Percentiles rank a stretch among this genome's conserved stretches.
phyloP scores from a whole-genome alignment of 2,888 invertebrate species.

The Drosophila percnosoma region DNA sequence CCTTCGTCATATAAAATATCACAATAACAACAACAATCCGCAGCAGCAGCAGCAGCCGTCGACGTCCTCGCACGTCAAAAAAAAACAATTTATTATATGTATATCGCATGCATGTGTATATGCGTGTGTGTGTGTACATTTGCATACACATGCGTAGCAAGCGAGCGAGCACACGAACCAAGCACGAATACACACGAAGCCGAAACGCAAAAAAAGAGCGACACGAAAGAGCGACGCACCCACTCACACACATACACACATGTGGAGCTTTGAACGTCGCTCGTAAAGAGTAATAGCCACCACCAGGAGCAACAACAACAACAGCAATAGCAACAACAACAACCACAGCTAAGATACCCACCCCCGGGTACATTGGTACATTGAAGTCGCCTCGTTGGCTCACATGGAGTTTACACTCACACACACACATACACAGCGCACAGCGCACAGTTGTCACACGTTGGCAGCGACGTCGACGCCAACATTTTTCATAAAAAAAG shows the following conservation, averaged over 20 bases:
- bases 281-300: conserved; percentile 78
- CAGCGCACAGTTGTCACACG: conserved; percentile 72
- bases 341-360: conserved; percentile 42
- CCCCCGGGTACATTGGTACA: conserved; percentile 33
- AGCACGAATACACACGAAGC: conserved; percentile 28
- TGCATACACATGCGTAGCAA: conserved; percentile 78
- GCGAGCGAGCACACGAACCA: conserved; percentile 50
- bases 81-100: conserved; percentile 67
- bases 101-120: conserved; percentile 7
- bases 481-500: conserved; percentile 74
- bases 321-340: conserved; percentile 38
- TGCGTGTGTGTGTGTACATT: conserved; percentile 55
- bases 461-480: conserved; percentile 66
- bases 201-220: conserved; percentile 56
- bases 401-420: conserved; percentile 68
- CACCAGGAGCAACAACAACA: conserved; percentile 48
- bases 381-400: conserved; percentile 61
- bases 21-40: conserved; percentile 51
- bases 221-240: conserved; percentile 67
- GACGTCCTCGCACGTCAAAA: conserved; percentile 80
- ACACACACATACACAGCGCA: conserved; percentile 18
- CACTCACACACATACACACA: conserved; percentile 53
- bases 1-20: conserved; percentile 79
- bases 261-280: conserved; percentile 67
- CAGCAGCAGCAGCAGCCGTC: conserved; percentile 41